Conservation (phyloP, 2,797 vertebrate genomes). For the Mycteria americana region DNA sequence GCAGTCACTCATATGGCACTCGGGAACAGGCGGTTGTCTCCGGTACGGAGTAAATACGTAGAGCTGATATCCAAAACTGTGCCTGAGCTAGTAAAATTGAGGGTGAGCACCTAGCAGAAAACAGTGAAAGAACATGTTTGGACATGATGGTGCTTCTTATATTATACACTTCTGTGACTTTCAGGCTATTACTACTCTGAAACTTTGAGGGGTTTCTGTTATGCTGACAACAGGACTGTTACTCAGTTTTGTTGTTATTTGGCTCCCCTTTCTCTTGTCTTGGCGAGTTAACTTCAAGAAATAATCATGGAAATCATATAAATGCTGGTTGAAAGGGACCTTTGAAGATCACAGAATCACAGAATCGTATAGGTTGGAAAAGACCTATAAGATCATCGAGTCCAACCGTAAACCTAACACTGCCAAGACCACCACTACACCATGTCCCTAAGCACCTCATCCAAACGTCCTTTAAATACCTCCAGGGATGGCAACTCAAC, state of each 20-base stretch:
- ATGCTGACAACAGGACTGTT: background rate
- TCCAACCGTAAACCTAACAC: no score
- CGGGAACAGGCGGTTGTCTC: background rate
- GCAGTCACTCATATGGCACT: background rate
- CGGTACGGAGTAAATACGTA: background rate
- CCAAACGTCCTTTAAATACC: no score
- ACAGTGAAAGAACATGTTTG: background rate
- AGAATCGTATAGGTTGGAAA: no score
- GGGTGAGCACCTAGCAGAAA: background rate
- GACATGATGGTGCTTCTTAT: background rate
- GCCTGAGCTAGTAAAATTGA: background rate
- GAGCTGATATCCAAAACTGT: background rate
- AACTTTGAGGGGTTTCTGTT: background rate
- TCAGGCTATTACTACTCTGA: background rate
- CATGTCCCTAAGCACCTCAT: no score
- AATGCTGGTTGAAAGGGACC: background rate
- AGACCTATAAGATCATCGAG: no score
- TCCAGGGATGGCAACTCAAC: no score
- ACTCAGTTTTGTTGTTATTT: background rate
- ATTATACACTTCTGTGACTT: background rate
- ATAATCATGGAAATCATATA: background rate
- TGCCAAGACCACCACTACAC: no score
- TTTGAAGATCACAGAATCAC: background rate
- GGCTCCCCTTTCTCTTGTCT: background rate
- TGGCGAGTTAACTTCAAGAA: background rate